These are phyloP conservation scores for Liposcelis brunnea DNA, from an alignment of 2,888 invertebrate species.

Conservation along the genomic window DNA sequence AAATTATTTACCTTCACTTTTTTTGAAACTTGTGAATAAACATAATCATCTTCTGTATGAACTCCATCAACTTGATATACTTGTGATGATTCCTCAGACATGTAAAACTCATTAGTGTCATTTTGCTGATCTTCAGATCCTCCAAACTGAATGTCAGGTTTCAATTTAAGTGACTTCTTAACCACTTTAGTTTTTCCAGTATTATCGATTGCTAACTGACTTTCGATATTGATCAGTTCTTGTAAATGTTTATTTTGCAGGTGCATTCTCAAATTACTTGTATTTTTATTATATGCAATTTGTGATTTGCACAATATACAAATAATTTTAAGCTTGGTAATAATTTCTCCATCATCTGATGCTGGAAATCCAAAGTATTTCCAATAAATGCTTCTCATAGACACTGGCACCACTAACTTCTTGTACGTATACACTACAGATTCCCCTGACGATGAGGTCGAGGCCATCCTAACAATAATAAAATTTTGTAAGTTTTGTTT, in stretches of 20 bases:
- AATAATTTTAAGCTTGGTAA: constrained; percentile 27
- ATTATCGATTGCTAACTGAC: constrained; percentile 21
- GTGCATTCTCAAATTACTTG: constrained; percentile 31
- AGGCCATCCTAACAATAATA: no score
- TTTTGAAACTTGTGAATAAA: no score
- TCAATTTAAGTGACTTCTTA: neutral
- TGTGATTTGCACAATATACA: constrained; percentile 31
- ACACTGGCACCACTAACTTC: constrained; percentile 30
- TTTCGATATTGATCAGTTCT: constrained; percentile 25
- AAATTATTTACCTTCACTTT: neutral
- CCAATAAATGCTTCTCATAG: constrained; percentile 34
- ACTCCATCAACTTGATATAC: no score
- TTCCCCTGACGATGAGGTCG: neutral
- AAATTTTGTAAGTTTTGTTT: no score
- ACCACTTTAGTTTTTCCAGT: constrained; percentile 2
- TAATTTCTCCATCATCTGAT: constrained; percentile 28
- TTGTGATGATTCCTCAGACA: no score
- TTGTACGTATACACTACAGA: constrained; percentile 22
- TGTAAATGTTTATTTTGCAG: constrained; percentile 30
- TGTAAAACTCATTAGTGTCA: neutral
- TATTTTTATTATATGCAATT: constrained; percentile 32
- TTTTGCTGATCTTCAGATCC: neutral
- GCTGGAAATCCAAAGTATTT: constrained; percentile 34
- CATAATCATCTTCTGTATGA: no score
- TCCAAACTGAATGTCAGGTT: constrained; percentile 4